These are phyloP conservation scores for Campoplex nolae DNA, from an alignment of 2,888 invertebrate species.

Conservation along the genomic window DNA sequence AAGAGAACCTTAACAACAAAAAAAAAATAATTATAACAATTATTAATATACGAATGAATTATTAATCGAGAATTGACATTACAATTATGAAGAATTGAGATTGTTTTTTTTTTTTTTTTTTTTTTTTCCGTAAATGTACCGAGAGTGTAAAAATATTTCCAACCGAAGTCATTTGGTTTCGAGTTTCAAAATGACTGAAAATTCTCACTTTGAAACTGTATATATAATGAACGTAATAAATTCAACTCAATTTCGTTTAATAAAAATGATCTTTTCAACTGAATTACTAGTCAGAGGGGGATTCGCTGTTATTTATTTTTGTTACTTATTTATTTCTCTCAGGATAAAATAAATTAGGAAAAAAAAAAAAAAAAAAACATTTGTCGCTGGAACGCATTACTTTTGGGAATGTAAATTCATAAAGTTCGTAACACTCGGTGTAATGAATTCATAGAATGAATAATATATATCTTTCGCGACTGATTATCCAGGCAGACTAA, in stretches of 20 bases:
- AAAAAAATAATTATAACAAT: neutral
- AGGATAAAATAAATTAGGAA: neutral
- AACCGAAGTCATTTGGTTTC: neutral
- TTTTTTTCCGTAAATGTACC: neutral
- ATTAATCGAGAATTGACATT: neutral
- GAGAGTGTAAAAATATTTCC: neutral
- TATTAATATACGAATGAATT: neutral
- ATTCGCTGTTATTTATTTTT: neutral
- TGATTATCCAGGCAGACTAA: conserved; percentile 39
- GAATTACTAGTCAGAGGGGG: neutral
- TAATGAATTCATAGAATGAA: conserved; percentile 17
- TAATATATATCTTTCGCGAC: conserved; percentile 21
- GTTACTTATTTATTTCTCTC: neutral
- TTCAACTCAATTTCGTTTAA: neutral
- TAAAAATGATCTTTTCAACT: neutral
- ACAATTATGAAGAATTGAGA: neutral
- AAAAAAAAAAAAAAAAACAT: neutral
- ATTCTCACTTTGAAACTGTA: neutral
- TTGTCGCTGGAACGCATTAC: neutral
- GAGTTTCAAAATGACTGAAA: neutral
- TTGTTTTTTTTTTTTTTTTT: neutral
- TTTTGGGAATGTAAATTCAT: neutral
- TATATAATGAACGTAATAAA: neutral
- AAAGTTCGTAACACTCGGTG: conserved; percentile 10
- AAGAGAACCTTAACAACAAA: neutral